Evolutionary conservation across 2,113 vertebrate genomes (phyloP).

Genomic region (Clarias gariepinus): DNA sequence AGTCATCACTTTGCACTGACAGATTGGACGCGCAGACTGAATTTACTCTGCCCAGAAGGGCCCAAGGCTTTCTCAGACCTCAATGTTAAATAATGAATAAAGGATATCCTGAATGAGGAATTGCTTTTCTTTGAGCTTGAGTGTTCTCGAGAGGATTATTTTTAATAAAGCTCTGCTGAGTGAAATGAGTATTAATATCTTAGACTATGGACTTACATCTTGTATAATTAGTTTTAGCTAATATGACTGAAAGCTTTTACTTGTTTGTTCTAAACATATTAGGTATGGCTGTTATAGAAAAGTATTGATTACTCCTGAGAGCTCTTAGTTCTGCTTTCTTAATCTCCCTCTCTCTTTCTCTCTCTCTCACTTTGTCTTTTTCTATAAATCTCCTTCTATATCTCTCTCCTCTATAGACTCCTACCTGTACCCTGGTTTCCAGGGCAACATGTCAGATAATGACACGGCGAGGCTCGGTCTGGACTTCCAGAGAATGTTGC

Average conservation of each 20-base stretch:
- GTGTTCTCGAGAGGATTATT: slow-evolving; percentile 42
- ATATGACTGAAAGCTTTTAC: slow-evolving; percentile 38
- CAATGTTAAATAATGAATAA: slow-evolving; percentile 44
- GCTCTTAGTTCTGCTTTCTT: slow-evolving; percentile 17
- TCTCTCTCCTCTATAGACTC: slow-evolving; percentile 66
- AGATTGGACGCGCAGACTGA: slow-evolving; percentile 41
- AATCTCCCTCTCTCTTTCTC: not conserved
- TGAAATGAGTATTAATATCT: slow-evolving; percentile 18
- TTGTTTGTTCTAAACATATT: slow-evolving; percentile 36
- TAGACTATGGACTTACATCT: slow-evolving; percentile 21
- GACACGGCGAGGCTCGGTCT: slow-evolving; percentile 81
- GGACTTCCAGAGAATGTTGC: slow-evolving; percentile 90
- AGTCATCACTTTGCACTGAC: slow-evolving; percentile 45
- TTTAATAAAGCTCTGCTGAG: slow-evolving; percentile 42
- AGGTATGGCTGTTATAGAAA: slow-evolving; percentile 4
- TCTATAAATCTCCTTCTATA: not conserved
- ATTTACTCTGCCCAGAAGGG: slow-evolving; percentile 45
- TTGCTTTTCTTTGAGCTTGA: slow-evolving; percentile 33
- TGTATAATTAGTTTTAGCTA: slow-evolving; percentile 23
- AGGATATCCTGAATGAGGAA: slow-evolving; percentile 46
- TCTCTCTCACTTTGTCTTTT: not conserved
- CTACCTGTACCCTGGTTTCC: slow-evolving; percentile 80
- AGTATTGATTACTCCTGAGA: slow-evolving; percentile 30
- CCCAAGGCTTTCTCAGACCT: slow-evolving; percentile 32
- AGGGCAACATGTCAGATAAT: slow-evolving; percentile 82